Evolutionary conservation across 2,888 invertebrate genomes (phyloP).

Genomic region (Sepioteuthis lessoniana): DNA sequence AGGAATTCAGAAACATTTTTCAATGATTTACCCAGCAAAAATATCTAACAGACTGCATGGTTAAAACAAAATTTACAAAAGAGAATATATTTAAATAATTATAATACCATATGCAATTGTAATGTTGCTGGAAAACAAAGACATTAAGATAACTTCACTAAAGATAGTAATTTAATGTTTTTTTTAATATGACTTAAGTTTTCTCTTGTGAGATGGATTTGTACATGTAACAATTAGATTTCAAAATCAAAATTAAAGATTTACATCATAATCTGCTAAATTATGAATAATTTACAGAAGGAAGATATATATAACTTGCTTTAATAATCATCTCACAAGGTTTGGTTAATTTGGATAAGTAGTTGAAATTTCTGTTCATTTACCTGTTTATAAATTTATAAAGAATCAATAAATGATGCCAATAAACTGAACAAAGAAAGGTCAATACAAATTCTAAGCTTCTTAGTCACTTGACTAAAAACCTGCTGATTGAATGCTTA

Average conservation of each 20-base stretch:
- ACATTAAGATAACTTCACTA: no score
- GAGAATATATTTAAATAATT: no score
- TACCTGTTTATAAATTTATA: conserved; percentile 10
- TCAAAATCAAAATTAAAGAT: not conserved
- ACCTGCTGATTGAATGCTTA: not conserved
- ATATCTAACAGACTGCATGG: no score
- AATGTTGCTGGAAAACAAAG: no score
- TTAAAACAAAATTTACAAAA: no score
- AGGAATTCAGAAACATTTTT: no score
- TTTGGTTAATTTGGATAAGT: not conserved
- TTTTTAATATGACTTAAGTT: no score
- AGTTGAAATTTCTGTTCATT: not conserved
- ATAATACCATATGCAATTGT: no score
- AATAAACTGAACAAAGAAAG: not conserved
- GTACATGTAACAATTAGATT: not conserved
- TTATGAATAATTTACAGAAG: not conserved
- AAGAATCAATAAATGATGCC: not conserved
- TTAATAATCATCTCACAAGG: not conserved
- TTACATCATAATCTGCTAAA: not conserved
- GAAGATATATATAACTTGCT: not conserved
- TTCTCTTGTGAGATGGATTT: no score
- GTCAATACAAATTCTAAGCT: not conserved
- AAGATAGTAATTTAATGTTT: no score
- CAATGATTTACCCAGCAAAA: no score
- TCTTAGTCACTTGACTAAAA: conserved; percentile 25